A percentile compares a stretch with the other conserved stretches of the same genome.
These are phyloP conservation scores for Miichthys miiuy DNA, from an alignment of 2,797 vertebrate species.

Conservation along the genomic window DNA sequence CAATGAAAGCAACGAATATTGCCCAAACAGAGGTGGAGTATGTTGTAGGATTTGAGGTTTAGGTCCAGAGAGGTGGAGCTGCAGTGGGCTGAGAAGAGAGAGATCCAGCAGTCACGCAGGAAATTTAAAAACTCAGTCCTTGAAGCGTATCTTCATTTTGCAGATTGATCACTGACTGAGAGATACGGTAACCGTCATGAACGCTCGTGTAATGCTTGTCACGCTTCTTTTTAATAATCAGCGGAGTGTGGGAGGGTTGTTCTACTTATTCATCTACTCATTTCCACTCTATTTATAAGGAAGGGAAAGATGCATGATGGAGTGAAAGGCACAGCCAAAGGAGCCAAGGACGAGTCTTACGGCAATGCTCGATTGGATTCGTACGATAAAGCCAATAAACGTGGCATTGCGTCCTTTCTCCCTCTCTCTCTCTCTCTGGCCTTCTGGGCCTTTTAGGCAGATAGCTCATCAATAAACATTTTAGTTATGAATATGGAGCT, in stretches of 20 bases:
- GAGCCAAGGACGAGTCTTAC: neutral
- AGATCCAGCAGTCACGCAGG: neutral
- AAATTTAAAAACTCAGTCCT: neutral
- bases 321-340: neutral
- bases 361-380: neutral
- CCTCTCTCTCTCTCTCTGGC: neutral
- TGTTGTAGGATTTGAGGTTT: no score
- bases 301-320: neutral
- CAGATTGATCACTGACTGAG: slow-evolving; percentile 6
- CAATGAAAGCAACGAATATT: no score
- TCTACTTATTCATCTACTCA: slow-evolving; percentile 34
- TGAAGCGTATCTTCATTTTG: neutral
- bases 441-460: neutral
- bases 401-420: neutral
- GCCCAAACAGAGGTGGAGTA: no score
- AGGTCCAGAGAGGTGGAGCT: no score
- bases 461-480: slow-evolving; percentile 36
- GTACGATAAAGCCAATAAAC: neutral
- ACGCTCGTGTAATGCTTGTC: neutral
- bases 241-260: slow-evolving; percentile 34
- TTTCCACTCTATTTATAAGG: slow-evolving; percentile 28
- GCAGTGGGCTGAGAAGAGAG: neutral
- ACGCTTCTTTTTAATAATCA: slow-evolving; percentile 24
- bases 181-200: neutral
- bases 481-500: slow-evolving; percentile 32